These are phyloP conservation scores for Emmelina monodactyla DNA, from an alignment of 2,888 invertebrate species.

Conservation along the genomic window DNA sequence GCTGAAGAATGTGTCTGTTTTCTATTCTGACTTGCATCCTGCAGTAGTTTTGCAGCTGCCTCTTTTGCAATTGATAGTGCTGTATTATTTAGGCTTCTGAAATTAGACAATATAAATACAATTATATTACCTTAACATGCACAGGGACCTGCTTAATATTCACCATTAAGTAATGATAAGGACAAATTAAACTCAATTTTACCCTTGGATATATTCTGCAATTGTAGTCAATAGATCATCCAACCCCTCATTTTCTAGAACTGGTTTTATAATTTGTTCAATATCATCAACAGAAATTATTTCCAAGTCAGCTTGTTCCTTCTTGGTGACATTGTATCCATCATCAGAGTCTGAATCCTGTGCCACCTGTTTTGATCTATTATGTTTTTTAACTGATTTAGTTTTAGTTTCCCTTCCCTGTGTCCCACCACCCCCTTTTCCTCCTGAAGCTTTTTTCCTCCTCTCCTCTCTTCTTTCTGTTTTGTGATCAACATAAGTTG, in stretches of 20 bases:
- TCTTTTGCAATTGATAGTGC: constrained; percentile 75
- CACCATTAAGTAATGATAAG: too few species aligned
- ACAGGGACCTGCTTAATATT: background rate
- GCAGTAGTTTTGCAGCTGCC: constrained; percentile 76
- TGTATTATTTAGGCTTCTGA: constrained; percentile 70
- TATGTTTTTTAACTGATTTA: constrained; percentile 88
- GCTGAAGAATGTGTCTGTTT: constrained; percentile 82
- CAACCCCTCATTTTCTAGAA: constrained; percentile 75
- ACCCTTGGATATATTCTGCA: constrained; percentile 74
- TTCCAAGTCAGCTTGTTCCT: constrained; percentile 57
- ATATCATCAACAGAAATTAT: constrained; percentile 74
- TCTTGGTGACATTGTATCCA: constrained; percentile 40
- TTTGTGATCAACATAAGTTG: constrained; percentile 54
- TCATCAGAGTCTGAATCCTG: constrained; percentile 77
- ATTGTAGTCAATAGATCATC: constrained; percentile 75
- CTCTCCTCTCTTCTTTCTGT: constrained; percentile 86
- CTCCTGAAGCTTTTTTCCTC: constrained; percentile 84
- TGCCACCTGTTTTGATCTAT: constrained; percentile 62
- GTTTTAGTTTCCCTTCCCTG: constrained; percentile 96
- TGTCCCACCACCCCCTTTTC: constrained; percentile 90
- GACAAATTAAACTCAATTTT: too few species aligned
- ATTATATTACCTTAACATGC: background rate
- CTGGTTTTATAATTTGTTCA: constrained; percentile 65
- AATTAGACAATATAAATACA: constrained; percentile 12
- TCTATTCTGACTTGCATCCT: constrained; percentile 72